Evolutionary conservation across 2,888 invertebrate genomes (phyloP), one percentile per base, ranked within the genome.

Genomic region (Diarsia brunnea): DNA sequence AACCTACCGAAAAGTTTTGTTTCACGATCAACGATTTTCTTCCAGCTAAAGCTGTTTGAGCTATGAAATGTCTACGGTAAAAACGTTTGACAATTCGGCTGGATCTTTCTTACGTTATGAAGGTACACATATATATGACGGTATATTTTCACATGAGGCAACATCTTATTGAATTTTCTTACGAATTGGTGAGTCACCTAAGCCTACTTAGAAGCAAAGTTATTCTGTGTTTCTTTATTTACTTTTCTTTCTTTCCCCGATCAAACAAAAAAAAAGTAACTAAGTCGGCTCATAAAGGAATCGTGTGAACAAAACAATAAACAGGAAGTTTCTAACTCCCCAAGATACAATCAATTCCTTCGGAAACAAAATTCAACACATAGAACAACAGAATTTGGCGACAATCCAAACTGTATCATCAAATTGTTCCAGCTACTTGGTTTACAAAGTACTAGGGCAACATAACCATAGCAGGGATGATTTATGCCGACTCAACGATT

Each of bases 381-480:
- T 76, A 77, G 43, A 75, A 80, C 79, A 82, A 85, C 69, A 79
- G 65, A 82, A 84, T 74, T 87, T 88, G 89, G 89, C 86, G 58
- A 78, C 53, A 53, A 68, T 86, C 87, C 88, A 88, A 87, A 79
- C 73, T 76, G 81, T 81, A 78, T 73, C 83, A 86, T 85, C 75
- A 78, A 88, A 85, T 80, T 81, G 75, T 83, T 79, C 66, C 45
- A 73, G 69, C 70, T 66, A 78, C 70, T 78, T 63, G 49, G 72
- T 61, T 19, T 60, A 60, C 63, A 0, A 75, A 73, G 70, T 82
- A 85, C 77, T 58, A 77, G 69, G 79, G 43, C 47, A 77, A 61
- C 66, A 78, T 84, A 78, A 68, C 78, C 78, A 67, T 71, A 49
- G 72, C 21, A 80, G 68, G 69, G 58, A 73, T 81, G 83, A 87